Evolutionary conservation across 2,888 invertebrate genomes (phyloP), one percentile per base, ranked within the genome.

Genomic region (Patella depressa): DNA sequence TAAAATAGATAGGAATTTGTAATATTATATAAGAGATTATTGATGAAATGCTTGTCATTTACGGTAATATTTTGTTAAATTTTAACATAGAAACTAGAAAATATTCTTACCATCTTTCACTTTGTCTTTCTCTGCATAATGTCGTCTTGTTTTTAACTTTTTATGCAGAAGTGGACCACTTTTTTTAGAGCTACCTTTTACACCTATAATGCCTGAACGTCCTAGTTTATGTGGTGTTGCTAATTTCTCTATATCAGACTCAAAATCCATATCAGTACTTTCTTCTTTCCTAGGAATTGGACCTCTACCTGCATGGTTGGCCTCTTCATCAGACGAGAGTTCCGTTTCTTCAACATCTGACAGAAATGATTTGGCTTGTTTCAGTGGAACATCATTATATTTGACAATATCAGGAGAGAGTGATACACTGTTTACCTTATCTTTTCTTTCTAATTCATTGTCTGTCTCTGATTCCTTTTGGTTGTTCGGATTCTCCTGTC

Each of bases 161-260:
- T 72, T 71, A 53, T 72, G 76, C 19, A 59, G 57, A 9, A 76
- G 57, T 24, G 72, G 54, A 17, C 57, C 71, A 29, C 53, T 71
- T 55, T 59, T 71, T 45, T 71, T 72, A 29, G 76, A 72, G 77
- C 53, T 72, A 3, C 70, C 69, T 76, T 74, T 76, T 65, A 14
- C 53, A 69, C 12, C 77, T 12, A 65, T 65, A 65, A 65, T 24
- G 24, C 65, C 65, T 24, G 65, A 65, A 54, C 57, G 70, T 29
- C 17, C 75, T 78, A 71, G 54, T 54, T 72, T 53, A 12, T 70
- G 34, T 11, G 81, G 83, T n/a, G 57, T 71, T 12, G 80, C 71
- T 12, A 81, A 71, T 57, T 76, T 81, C 78, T 83, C 82, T 55
- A 83, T 65, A 78, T 83, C 83, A n/a, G 81, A 81, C 55, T 77